Percentiles rank a stretch among this genome's conserved stretches.
Evolutionary conservation across 2,113 vertebrate genomes (phyloP).

Genomic region (Naja naja): DNA sequence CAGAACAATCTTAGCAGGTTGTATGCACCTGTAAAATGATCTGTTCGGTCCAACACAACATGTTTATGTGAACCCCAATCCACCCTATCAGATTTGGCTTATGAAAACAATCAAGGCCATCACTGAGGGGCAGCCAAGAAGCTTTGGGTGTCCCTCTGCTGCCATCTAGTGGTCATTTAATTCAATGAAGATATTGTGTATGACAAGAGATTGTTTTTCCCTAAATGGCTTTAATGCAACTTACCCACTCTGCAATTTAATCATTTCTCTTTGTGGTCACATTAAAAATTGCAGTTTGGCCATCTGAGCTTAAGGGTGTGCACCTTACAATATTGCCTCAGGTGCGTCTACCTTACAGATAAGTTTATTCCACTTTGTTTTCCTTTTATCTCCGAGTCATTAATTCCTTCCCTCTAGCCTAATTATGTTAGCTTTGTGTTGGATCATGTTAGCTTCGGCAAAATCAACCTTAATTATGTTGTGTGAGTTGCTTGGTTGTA

Average conservation of each 20-base stretch:
- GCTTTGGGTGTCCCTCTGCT: background rate
- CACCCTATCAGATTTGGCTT: background rate
- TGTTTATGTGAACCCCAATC: background rate
- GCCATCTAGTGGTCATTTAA: background rate
- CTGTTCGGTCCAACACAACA: background rate
- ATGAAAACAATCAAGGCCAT: background rate
- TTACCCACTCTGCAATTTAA: background rate
- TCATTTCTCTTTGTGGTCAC: background rate
- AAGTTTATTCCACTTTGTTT: background rate
- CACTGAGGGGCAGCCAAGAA: background rate
- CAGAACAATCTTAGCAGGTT: background rate
- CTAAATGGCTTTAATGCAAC: background rate
- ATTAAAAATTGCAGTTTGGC: background rate
- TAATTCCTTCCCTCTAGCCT: background rate
- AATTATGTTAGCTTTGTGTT: background rate
- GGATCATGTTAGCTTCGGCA: background rate
- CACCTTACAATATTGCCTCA: background rate
- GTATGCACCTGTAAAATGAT: background rate
- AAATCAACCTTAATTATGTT: background rate
- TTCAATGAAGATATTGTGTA: background rate
- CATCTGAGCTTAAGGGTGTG: background rate
- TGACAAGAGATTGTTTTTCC: background rate
- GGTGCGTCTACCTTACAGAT: background rate
- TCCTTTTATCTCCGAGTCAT: background rate
- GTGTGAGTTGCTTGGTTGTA: background rate